phyloP scores from a whole-genome alignment of 2,888 invertebrate species.

The Minunthozetes semirufus region DNA sequence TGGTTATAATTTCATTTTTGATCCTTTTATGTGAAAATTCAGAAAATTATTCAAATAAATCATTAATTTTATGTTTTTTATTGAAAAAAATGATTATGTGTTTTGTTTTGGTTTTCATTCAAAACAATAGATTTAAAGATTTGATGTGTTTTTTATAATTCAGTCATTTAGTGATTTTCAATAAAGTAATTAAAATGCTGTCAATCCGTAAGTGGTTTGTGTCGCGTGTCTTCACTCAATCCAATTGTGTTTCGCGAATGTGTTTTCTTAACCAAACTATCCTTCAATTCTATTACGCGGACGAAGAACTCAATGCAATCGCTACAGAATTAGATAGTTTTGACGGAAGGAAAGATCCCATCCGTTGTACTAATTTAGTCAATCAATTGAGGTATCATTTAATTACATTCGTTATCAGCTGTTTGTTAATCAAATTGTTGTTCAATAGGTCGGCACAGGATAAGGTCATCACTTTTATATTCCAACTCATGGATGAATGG shows the following conservation, averaged over 20 bases:
- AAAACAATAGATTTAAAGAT: background rate
- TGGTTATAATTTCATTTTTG: too few species aligned
- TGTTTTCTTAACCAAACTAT: constrained; percentile 62
- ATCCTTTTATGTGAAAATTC: too few species aligned
- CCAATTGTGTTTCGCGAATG: background rate
- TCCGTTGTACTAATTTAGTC: constrained; percentile 88
- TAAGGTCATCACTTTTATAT: constrained; percentile 37
- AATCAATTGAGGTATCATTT: constrained; percentile 74
- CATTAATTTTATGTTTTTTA: background rate
- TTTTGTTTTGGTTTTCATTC: background rate
- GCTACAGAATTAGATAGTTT: constrained; percentile 96
- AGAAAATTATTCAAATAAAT: too few species aligned
- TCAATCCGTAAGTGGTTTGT: constrained; percentile 39
- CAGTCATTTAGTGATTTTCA: background rate
- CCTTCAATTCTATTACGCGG: constrained; percentile 96
- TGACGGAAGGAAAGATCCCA: constrained; percentile 97
- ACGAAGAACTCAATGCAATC: constrained; percentile 88
- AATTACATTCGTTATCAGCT: constrained; percentile 46
- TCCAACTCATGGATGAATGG: constrained; percentile 39
- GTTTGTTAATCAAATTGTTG: background rate
- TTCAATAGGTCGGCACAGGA: constrained; percentile 37
- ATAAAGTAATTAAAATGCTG: constrained; percentile 25
- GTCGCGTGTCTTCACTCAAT: constrained; percentile 34
- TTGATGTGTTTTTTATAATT: background rate
- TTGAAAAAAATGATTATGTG: background rate